These are phyloP conservation scores for Boleophthalmus pectinirostris DNA, from an alignment of 2,113 vertebrate species.

Conservation along the genomic window DNA sequence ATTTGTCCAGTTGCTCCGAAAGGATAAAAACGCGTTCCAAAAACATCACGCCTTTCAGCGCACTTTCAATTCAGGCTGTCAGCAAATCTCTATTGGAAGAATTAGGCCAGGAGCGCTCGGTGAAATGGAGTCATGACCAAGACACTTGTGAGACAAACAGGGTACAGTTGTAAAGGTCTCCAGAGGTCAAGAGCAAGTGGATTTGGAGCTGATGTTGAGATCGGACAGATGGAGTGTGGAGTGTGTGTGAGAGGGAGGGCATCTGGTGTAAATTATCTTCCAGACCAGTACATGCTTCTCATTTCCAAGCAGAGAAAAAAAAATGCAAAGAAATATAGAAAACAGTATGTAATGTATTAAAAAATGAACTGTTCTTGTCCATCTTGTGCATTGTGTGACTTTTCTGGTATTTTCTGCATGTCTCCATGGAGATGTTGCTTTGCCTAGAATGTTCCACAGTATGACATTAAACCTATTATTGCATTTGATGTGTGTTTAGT, in stretches of 20 bases:
- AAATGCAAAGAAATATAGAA: too few species aligned
- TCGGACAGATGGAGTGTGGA: neutral
- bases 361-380: too few species aligned
- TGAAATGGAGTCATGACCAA: neutral
- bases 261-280: neutral
- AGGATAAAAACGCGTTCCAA: constrained; percentile 8
- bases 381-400: too few species aligned
- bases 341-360: too few species aligned
- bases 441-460: too few species aligned
- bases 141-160: neutral
- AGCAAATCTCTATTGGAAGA: constrained; percentile 27
- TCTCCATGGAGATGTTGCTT: too few species aligned
- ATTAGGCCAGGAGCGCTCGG: constrained; percentile 10
- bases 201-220: neutral
- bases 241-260: neutral
- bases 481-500: too few species aligned
- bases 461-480: too few species aligned
- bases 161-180: neutral
- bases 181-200: neutral
- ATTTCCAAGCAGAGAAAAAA: too few species aligned
- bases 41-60: constrained; percentile 43
- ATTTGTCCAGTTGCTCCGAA: constrained; percentile 45
- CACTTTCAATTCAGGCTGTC: constrained; percentile 43
- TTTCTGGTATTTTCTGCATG: too few species aligned
- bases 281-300: neutral